These are phyloP conservation scores for Amorpha juglandis DNA, from an alignment of 2,888 invertebrate genomes.

Conservation along the genomic window DNA sequence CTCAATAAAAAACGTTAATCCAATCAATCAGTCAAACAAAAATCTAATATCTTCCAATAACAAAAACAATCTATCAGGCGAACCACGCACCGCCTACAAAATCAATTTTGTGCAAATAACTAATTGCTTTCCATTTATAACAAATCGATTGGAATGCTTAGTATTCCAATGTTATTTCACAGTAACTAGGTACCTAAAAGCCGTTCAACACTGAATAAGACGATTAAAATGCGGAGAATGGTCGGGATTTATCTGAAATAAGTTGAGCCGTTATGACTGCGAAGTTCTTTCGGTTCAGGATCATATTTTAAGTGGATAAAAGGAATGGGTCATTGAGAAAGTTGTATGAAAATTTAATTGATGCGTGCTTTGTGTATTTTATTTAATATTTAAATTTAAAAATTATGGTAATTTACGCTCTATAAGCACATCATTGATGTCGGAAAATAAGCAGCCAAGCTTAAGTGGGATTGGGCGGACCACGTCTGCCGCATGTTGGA, in stretches of 20 bases:
- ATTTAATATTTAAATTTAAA: no score
- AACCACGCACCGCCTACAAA: neutral
- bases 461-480: no score
- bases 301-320: constrained; percentile 27
- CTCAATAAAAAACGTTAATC: no score
- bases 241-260: constrained; percentile 26
- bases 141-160: constrained; percentile 15
- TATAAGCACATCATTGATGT: no score
- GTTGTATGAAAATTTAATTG: neutral
- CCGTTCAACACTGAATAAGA: constrained; percentile 33
- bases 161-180: constrained; percentile 26
- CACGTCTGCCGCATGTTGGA: no score
- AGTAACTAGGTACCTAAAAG: constrained; percentile 29
- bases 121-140: constrained; percentile 23
- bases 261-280: constrained; percentile 26
- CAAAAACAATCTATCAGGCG: neutral
- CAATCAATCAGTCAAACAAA: no score
- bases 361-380: neutral
- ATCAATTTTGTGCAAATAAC: constrained; percentile 8
- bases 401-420: no score
- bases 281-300: constrained; percentile 23
- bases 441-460: no score
- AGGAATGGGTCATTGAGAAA: constrained; percentile 18
- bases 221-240: constrained; percentile 35
- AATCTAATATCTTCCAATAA: neutral